phyloP scores from a whole-genome alignment of 2,797 vertebrate species.

The Pangasius larnaudii region DNA sequence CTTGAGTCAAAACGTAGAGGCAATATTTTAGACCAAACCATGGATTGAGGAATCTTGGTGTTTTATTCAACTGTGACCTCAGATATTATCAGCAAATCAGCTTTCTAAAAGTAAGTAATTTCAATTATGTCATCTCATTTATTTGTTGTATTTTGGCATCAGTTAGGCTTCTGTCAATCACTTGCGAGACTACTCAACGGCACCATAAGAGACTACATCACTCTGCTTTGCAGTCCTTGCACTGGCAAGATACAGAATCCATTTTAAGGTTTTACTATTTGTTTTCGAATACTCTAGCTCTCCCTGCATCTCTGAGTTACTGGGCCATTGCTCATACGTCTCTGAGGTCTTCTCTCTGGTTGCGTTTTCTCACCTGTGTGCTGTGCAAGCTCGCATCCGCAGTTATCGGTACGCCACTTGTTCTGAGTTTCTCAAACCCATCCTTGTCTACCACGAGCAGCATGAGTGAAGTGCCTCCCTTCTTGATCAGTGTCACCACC shows the following conservation, averaged over 20 bases:
- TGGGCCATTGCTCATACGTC: not conserved
- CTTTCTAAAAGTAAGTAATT: not conserved
- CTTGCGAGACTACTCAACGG: not conserved
- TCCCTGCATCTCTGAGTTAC: not conserved
- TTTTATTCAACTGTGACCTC: not conserved
- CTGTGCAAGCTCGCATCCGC: conserved; percentile 36
- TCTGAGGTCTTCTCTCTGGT: not conserved
- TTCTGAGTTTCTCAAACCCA: conserved; percentile 52
- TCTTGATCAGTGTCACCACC: conserved; percentile 65
- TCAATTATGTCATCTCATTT: not conserved
- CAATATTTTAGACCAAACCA: not conserved
- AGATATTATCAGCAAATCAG: not conserved
- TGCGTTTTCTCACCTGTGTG: conserved; percentile 46
- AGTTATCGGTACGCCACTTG: conserved; percentile 29
- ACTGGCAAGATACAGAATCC: no score
- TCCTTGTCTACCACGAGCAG: conserved; percentile 63
- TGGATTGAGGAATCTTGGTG: not conserved
- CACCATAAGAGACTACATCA: not conserved
- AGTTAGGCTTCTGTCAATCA: not conserved
- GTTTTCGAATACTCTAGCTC: no score
- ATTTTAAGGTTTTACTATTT: not conserved
- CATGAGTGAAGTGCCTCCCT: conserved; percentile 55
- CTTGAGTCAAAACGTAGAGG: not conserved
- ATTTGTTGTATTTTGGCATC: not conserved
- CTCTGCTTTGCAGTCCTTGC: not conserved